A percentile compares a stretch with the other conserved stretches of the same genome.
Conservation (phyloP, 1,140 invertebrate genomes). For the Diachasma alloeum region DNA sequence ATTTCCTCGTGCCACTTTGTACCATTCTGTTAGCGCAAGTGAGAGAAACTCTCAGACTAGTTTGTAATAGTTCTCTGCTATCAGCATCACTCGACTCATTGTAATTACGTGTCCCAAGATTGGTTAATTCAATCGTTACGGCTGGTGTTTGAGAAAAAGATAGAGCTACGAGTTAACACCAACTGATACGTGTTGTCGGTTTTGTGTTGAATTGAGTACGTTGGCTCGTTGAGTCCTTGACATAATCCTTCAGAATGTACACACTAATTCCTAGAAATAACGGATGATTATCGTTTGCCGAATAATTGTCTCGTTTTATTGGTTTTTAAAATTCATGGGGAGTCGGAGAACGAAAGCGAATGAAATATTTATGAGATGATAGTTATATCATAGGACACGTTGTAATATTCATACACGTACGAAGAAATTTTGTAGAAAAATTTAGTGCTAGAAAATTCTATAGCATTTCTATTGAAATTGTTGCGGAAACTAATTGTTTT, state of each 20-base stretch:
- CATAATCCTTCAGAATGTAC: neutral
- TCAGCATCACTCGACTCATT: neutral
- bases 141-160: neutral
- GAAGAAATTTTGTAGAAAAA: too few relatives aligned
- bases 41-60: neutral
- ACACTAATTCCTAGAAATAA: neutral
- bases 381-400: too few relatives aligned
- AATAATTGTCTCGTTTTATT: too few relatives aligned
- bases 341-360: neutral
- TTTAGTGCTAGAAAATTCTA: too few relatives aligned
- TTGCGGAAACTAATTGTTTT: too few relatives aligned
- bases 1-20: slow-evolving; percentile 17
- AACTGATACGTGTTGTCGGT: neutral
- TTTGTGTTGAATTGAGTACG: neutral
- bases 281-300: too few relatives aligned
- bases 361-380: neutral
- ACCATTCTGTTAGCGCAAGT: slow-evolving; percentile 3
- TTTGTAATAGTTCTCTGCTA: neutral
- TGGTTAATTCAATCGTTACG: slow-evolving; percentile 23
- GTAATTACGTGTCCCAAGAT: slow-evolving; percentile 14
- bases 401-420: too few relatives aligned
- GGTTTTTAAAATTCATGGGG: too few relatives aligned
- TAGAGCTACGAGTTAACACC: neutral
- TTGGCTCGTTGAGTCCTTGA: slow-evolving; percentile 5
- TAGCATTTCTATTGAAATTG: too few relatives aligned